Conservation (phyloP, 2,113 vertebrate genomes). For the Spea multiplicata region DNA sequence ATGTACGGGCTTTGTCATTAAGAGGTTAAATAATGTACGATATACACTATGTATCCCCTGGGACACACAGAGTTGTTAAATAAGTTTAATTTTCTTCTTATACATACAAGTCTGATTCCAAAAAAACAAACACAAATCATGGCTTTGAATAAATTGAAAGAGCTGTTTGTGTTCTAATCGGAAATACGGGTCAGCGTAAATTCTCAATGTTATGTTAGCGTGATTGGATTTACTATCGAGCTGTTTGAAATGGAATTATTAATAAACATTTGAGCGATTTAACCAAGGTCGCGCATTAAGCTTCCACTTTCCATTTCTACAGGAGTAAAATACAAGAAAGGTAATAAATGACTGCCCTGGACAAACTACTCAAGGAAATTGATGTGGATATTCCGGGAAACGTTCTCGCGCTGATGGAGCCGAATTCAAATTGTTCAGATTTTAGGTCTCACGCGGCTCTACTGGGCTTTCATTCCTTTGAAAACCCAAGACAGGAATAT, state of each 20-base stretch:
- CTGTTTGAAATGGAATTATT: not conserved
- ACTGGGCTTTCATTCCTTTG: not conserved
- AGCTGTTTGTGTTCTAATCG: not conserved
- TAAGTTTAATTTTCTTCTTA: too few species aligned
- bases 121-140: not conserved
- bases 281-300: not conserved
- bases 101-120: not conserved
- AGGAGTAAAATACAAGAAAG: not conserved
- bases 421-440: not conserved
- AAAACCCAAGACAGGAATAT: not conserved
- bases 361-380: not conserved
- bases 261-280: not conserved
- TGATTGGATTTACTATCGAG: not conserved
- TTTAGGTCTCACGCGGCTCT: not conserved
- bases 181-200: not conserved
- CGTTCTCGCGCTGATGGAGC: not conserved
- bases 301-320: not conserved
- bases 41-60: too few species aligned
- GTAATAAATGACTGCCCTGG: not conserved
- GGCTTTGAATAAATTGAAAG: not conserved
- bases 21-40: too few species aligned
- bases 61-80: too few species aligned
- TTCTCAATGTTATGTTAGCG: not conserved
- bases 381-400: constrained; percentile 7
- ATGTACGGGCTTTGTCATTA: too few species aligned